Base-by-base conservation (phyloP, 2,113 vertebrate species). In the Tragulus kanchil region DNA sequence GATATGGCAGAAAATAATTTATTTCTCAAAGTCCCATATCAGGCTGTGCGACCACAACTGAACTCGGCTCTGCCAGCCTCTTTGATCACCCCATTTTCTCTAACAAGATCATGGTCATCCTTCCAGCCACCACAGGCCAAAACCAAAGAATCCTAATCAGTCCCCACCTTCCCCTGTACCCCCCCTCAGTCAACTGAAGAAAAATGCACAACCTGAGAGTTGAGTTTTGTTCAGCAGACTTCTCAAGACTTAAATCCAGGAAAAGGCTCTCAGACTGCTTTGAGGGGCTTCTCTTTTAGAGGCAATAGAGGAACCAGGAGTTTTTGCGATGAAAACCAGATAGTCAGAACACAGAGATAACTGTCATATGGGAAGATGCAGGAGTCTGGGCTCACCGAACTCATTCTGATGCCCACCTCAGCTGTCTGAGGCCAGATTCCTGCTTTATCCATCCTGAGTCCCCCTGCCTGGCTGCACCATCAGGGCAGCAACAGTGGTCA, bases 111-210 rank as follows among this genome's bases (percentile, higher is more conserved):
- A 19, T 31, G 21, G 16, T 21, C n/a, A 56, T 86, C 45, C n/a
- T 97, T n/a, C 25, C 25, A 62, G 36, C 62, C 6, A 28, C 56
- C 58, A 85, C 52, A 85, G 31, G 21, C 45, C 48, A 36, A 92
- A 83, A 26, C 36, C 23, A 26, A 75, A 9, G 52, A 75, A 31
- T 85, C 45, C 2, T 69, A 69, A 67, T 21, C 87, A 45, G 10
- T 59, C 82, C 19, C 50, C n/a, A n/a, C n/a, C n/a, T n/a, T 31
- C 52, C 16, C 4, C 14, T n/a, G n/a, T n/a, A n/a, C n/a, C n/a
- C n/a, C n/a, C n/a, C n/a, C n/a, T n/a, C n/a, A n/a, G 6, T 36
- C 3, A 3, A 25, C 19, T 0, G 78, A n/a, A 36, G 11, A 58
- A 11, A 58, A 36, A 81, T 31, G 50, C 77, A 21, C 28, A 79